Evolutionary conservation across 2,113 vertebrate species (phyloP).

Genomic region (Rousettus leschenaultii): DNA sequence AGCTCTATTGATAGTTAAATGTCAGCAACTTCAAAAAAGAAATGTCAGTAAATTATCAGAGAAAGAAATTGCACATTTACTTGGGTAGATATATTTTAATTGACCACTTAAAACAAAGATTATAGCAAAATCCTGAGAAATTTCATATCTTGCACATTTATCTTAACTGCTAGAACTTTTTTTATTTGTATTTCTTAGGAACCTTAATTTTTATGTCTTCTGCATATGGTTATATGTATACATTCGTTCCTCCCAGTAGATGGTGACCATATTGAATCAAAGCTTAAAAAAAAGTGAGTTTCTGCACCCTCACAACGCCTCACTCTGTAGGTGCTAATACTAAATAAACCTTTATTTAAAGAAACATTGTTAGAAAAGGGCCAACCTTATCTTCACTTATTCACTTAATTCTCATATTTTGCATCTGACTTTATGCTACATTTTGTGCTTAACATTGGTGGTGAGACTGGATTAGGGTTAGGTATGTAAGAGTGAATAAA

Average conservation of each 20-base stretch:
- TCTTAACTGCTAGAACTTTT: background rate
- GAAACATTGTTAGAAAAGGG: background rate
- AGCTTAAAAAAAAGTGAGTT: background rate
- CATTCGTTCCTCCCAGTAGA: background rate
- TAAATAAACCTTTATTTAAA: background rate
- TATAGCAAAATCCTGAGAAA: conserved; percentile 17
- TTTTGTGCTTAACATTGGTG: background rate
- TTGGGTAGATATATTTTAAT: conserved; percentile 65
- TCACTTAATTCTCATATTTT: conserved; percentile 1
- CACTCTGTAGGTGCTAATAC: background rate
- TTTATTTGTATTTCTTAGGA: conserved; percentile 5
- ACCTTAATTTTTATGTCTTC: conserved; percentile 36
- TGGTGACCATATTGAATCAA: background rate
- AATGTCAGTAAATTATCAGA: conserved; percentile 67
- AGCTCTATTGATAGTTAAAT: conserved; percentile 81
- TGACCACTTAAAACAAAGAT: conserved; percentile 64
- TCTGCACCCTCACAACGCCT: background rate
- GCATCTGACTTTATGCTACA: background rate
- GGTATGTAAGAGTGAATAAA: background rate
- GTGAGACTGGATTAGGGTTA: background rate
- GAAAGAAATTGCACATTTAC: conserved; percentile 53
- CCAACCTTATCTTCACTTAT: background rate
- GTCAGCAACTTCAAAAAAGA: conserved; percentile 77
- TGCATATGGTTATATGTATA: background rate
- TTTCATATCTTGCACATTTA: conserved; percentile 22